Percentiles rank a stretch among this genome's conserved stretches.
phyloP scores from a whole-genome alignment of 2,797 vertebrate species.

The Lutjanus campechanus region DNA sequence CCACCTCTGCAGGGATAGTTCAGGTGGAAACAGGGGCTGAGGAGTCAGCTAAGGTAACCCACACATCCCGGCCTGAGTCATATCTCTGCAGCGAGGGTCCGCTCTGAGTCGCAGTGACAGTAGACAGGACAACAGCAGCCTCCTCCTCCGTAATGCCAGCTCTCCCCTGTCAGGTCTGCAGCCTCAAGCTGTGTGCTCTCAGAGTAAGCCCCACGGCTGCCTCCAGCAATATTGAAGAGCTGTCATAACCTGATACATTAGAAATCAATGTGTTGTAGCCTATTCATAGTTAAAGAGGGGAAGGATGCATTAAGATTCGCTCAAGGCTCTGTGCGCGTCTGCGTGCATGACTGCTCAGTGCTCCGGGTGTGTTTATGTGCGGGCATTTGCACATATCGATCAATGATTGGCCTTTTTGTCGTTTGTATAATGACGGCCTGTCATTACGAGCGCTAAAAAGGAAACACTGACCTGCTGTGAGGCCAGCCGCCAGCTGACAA shows the following conservation, averaged over 20 bases:
- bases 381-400: conserved; percentile 56
- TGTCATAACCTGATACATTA: conserved; percentile 82
- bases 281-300: conserved; percentile 74
- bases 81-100: conserved; percentile 52
- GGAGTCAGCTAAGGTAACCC: conserved; percentile 72
- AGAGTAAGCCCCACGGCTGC: conserved; percentile 55
- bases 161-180: conserved; percentile 67
- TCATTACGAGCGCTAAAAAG: conserved; percentile 51
- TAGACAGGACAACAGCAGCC: conserved; percentile 78
- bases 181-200: conserved; percentile 60
- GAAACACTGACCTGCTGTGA: conserved; percentile 47
- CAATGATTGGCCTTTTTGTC: conserved; percentile 58
- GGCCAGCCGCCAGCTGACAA: conserved; percentile 37
- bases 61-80: conserved; percentile 67
- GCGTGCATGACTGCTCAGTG: neutral
- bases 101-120: conserved; percentile 73
- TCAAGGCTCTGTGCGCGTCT: conserved; percentile 37
- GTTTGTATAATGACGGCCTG: conserved; percentile 50
- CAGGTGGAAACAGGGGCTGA: conserved; percentile 55
- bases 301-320: conserved; percentile 65
- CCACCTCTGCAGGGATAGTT: conserved; percentile 68
- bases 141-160: conserved; percentile 70
- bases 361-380: neutral
- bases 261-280: conserved; percentile 76
- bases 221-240: conserved; percentile 77